Conservation (phyloP, 2,888 invertebrate genomes). For the Agrenia bidenticulata region DNA sequence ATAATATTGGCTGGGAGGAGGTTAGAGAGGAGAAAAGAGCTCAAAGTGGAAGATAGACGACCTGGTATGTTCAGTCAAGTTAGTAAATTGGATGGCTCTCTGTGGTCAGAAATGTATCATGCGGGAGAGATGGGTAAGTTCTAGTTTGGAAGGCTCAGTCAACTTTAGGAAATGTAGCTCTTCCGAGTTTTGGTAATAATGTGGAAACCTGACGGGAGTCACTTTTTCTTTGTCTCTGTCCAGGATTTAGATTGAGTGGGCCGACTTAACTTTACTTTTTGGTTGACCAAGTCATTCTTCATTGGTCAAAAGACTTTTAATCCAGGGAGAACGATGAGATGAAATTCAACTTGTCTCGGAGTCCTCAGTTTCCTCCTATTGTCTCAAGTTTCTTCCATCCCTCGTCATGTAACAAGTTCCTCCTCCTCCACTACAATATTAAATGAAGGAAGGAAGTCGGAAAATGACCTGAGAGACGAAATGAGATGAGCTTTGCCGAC, state of each 20-base stretch:
- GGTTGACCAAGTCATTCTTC: conserved; percentile 18
- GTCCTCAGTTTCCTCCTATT: background rate
- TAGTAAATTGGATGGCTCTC: conserved; percentile 22
- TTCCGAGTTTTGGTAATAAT: conserved; percentile 9
- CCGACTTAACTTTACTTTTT: conserved; percentile 22
- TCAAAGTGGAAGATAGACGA: conserved; percentile 7
- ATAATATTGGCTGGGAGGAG: conserved; percentile 12
- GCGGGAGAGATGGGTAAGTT: background rate
- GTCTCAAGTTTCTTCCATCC: background rate
- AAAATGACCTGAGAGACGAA: conserved; percentile 18
- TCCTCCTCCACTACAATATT: conserved; percentile 7
- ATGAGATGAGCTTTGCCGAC: conserved; percentile 16
- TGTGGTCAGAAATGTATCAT: conserved; percentile 22
- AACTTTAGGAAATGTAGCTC: conserved; percentile 5
- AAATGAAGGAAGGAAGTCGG: conserved; percentile 16
- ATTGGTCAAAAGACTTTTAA: conserved; percentile 24
- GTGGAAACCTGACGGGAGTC: conserved; percentile 17
- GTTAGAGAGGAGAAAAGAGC: no score
- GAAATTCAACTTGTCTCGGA: conserved; percentile 17
- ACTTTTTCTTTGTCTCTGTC: conserved; percentile 24
- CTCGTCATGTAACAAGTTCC: background rate
- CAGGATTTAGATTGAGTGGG: conserved; percentile 22
- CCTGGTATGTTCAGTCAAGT: conserved; percentile 10
- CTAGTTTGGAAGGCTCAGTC: background rate
- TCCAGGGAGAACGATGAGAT: conserved; percentile 18